Conservation (phyloP, 53 echinoderm and acorn worm species). For the Pentamera pediparva region DNA sequence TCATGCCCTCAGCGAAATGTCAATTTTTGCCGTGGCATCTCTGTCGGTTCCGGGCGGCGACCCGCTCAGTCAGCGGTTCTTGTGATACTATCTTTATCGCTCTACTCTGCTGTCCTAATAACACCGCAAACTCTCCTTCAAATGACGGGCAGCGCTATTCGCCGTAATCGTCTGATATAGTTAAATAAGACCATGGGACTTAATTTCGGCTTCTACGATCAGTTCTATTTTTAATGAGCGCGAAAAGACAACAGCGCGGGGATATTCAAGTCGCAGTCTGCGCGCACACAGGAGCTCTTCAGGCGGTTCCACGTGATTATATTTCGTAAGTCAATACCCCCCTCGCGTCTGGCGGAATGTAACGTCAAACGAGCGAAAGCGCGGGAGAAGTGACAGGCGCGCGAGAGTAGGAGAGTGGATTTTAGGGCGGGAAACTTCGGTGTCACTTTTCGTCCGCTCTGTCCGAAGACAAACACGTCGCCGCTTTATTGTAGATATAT, state of each 20-base stretch:
- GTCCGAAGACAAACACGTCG: constrained; percentile 21
- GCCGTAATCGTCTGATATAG: too few species aligned
- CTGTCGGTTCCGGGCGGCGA: too few species aligned
- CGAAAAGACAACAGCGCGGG: constrained; percentile 1
- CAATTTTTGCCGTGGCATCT: too few species aligned
- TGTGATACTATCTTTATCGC: too few species aligned
- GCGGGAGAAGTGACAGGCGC: constrained; percentile 43
- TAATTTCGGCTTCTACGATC: too few species aligned
- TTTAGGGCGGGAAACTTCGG: constrained; percentile 40
- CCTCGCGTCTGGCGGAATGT: constrained; percentile 35
- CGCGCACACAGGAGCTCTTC: constrained; percentile 27
- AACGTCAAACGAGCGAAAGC: constrained; percentile 27
- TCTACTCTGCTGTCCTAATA: too few species aligned
- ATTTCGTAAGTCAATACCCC: constrained; percentile 32
- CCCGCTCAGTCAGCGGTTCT: too few species aligned
- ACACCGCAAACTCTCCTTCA: too few species aligned
- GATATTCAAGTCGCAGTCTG: constrained; percentile 24
- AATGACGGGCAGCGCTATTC: too few species aligned
- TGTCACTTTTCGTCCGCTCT: constrained; percentile 35
- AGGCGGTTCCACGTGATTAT: constrained; percentile 19
- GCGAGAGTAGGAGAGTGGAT: constrained; percentile 36
- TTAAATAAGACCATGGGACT: too few species aligned
- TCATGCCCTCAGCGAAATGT: too few species aligned
- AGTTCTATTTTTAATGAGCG: constrained; percentile 29
- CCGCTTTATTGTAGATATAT: constrained; percentile 11